Conservation (phyloP, 2,888 invertebrate genomes). For the Subacronicta megacephala region DNA sequence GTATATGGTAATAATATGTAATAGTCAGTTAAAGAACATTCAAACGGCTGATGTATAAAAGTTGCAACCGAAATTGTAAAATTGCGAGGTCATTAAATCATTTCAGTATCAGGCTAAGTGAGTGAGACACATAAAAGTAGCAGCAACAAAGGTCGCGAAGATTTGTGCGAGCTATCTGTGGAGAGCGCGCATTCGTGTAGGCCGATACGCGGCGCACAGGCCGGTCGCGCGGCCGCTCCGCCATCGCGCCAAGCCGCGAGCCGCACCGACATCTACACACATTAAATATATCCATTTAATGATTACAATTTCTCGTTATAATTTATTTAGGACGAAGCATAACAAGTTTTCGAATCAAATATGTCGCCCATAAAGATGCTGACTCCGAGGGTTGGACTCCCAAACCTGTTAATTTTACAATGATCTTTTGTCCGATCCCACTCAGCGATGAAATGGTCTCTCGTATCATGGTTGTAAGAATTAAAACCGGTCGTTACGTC, state of each 20-base stretch:
- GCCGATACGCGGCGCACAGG: slow-evolving; percentile 73
- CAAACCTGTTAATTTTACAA: slow-evolving; percentile 83
- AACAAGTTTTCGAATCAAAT: slow-evolving; percentile 90
- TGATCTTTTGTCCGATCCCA: slow-evolving; percentile 78
- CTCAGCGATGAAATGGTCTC: slow-evolving; percentile 79
- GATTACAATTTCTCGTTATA: slow-evolving; percentile 89
- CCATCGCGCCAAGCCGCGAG: slow-evolving; percentile 65
- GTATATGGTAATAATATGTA: no score
- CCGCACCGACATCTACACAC: slow-evolving; percentile 77
- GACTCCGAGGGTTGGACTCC: slow-evolving; percentile 85
- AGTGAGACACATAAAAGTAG: slow-evolving; percentile 73
- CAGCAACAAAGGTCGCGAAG: slow-evolving; percentile 78
- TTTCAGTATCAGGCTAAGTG: slow-evolving; percentile 63
- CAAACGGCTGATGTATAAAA: not conserved
- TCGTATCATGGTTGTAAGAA: slow-evolving; percentile 85
- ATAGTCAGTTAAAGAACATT: not conserved
- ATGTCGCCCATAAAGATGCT: slow-evolving; percentile 90
- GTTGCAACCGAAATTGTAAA: not conserved
- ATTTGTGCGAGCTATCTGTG: slow-evolving; percentile 81
- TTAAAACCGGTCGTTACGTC: slow-evolving; percentile 86
- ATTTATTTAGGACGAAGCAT: slow-evolving; percentile 89
- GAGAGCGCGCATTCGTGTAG: slow-evolving; percentile 85
- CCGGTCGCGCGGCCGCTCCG: slow-evolving; percentile 58
- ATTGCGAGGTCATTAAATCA: slow-evolving; percentile 54
- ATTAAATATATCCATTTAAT: slow-evolving; percentile 89